Conservation (phyloP, 2,888 invertebrate species). For the Drosophila fungiperda region DNA sequence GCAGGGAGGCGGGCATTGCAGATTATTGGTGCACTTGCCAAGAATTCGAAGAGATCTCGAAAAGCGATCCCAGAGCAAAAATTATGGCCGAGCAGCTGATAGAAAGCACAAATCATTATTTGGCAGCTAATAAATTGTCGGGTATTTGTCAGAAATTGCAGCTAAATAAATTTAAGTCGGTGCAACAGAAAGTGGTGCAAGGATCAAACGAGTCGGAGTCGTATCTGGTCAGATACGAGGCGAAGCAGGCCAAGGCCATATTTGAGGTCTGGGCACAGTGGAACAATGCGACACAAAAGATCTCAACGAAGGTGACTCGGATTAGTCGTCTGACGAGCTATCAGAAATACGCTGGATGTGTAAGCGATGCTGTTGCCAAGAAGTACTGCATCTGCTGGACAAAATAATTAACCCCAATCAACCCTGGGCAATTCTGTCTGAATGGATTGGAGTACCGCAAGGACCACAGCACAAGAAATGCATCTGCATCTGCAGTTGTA, state of each 20-base stretch:
- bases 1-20: slow-evolving; percentile 88
- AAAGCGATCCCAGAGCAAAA: slow-evolving; percentile 5
- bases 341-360: slow-evolving; percentile 22
- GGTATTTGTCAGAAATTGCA: slow-evolving; percentile 51
- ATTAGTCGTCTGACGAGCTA: slow-evolving; percentile 41
- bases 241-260: slow-evolving; percentile 11
- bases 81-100: slow-evolving; percentile 53
- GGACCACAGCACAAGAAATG: slow-evolving; percentile 16
- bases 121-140: slow-evolving; percentile 43
- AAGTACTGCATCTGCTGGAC: slow-evolving; percentile 73
- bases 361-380: slow-evolving; percentile 63
- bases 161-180: slow-evolving; percentile 27
- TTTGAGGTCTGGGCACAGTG: slow-evolving; percentile 40
- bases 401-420: slow-evolving; percentile 17
- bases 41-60: slow-evolving; percentile 2
- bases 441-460: slow-evolving; percentile 18
- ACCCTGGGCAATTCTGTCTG: slow-evolving; percentile 6
- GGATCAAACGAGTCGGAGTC: background rate
- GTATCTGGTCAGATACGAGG: slow-evolving; percentile 33
- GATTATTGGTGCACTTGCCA: slow-evolving; percentile 91
- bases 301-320: slow-evolving; percentile 23
- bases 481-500: slow-evolving; percentile 39
- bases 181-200: slow-evolving; percentile 1
- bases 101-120: slow-evolving; percentile 65
- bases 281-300: slow-evolving; percentile 28